Percentiles rank a stretch among this genome's conserved stretches.
These are phyloP conservation scores for Xenopus borealis DNA, from an alignment of 2,113 vertebrate species.

Conservation along the genomic window DNA sequence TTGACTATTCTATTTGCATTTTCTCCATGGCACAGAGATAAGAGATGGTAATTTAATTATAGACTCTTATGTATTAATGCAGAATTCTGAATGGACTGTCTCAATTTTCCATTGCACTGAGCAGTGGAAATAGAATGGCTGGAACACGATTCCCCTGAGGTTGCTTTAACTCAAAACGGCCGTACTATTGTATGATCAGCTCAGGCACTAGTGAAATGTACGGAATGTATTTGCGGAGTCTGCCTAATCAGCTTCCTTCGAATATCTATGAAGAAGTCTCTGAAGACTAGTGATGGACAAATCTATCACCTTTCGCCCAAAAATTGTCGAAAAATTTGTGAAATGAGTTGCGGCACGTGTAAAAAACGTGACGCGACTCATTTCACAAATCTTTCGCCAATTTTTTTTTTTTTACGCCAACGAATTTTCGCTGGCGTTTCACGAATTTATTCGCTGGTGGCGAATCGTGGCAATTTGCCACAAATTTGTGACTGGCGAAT, in stretches of 20 bases:
- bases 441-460: too few species aligned
- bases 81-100: not conserved
- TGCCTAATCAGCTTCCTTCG: not conserved
- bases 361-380: too few species aligned
- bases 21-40: not conserved
- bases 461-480: too few species aligned
- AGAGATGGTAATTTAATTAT: not conserved
- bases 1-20: not conserved
- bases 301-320: too few species aligned
- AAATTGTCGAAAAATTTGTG: too few species aligned
- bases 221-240: not conserved
- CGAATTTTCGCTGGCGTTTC: too few species aligned
- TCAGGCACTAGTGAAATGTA: not conserved
- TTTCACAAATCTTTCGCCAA: too few species aligned
- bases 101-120: conserved; percentile 9
- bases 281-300: too few species aligned
- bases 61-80: not conserved
- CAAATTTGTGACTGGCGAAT: too few species aligned
- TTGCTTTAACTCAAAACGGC: not conserved
- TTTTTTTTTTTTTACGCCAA: too few species aligned
- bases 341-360: too few species aligned
- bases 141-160: not conserved
- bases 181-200: not conserved
- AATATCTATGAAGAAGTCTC: not conserved
- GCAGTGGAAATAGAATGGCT: not conserved